Evolutionary conservation across 2,888 invertebrate species (phyloP), one percentile per base, ranked within the genome.

Genomic region (Beris morrisii): DNA sequence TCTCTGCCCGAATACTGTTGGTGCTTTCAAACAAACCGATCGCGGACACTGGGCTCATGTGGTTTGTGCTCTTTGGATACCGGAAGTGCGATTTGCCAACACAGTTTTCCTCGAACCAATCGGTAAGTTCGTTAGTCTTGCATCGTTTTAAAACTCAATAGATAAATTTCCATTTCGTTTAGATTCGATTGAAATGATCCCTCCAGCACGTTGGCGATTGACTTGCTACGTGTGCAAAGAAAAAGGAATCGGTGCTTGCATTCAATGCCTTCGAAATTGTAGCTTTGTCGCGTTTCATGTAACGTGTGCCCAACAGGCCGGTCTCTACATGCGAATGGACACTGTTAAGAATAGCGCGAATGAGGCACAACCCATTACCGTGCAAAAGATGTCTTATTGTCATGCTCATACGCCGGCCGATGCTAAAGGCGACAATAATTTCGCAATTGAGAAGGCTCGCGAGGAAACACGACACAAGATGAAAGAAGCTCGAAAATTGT

Each of bases 201-300:
- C 98, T 3, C 86, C 93, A 6, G 97, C 97, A 0, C 86, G 99
- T 0, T 97, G 97, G 94, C 92, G 92, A 75, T 85, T 99, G n/a
- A 91, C 91, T 0, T 99, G 99, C 78, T 96, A 95, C 81, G 94
- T 99, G 64, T 99, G 98, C 82, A 97, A 95, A 76, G 92, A 94
- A 75, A 86, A 91, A 67, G 91, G 91, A 38, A 91, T 91, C 0
- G 98, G 98, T 4, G 97, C 98, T 0, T 98, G 98, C 76, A 97
- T 99, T 70, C 98, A 99, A 81, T 99, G 98, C 79, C 96, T 97
- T 81, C 93, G 95, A 75, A 91, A 89, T 73, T 96, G 93, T 80
- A 97, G 97, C 78, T 97, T 97, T 78, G 92, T 94, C 7, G 97
- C 98, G 0, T 99, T 99, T 82, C 99, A 99, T 79, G 99, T 99